phyloP scores from a whole-genome alignment of 2,888 invertebrate species.

The Gymnocheta viridis region DNA sequence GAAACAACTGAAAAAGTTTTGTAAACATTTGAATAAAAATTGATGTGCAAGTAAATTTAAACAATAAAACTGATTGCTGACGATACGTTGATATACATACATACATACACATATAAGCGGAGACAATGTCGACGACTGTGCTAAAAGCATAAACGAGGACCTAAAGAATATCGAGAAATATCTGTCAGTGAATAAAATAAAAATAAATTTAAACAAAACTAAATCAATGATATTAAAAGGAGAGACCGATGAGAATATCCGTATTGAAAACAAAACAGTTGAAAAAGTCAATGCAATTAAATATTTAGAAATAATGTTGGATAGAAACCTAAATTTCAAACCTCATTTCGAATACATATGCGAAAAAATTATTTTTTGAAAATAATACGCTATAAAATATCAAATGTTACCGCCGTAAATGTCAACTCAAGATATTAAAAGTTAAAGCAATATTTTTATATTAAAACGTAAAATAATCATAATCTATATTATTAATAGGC shows the following conservation, averaged over 20 bases:
- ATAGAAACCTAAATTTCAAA: not conserved
- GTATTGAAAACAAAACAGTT: not conserved
- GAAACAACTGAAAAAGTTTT: no score
- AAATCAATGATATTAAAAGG: not conserved
- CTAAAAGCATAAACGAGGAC: not conserved
- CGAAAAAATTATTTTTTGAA: no score
- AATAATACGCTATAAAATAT: no score
- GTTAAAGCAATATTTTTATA: no score
- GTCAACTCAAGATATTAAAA: not conserved
- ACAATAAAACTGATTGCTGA: no score
- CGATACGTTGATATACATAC: no score
- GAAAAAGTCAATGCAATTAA: not conserved
- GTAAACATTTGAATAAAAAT: no score
- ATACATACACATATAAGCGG: no score
- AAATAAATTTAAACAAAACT: not conserved
- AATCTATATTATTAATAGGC: no score
- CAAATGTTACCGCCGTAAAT: no score
- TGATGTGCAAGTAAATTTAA: no score
- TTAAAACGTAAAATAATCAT: no score
- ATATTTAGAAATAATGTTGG: not conserved
- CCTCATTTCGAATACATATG: conserved; percentile 2
- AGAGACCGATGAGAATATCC: not conserved
- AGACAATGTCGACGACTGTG: not conserved
- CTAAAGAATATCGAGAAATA: not conserved
- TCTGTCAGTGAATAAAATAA: not conserved